These are phyloP conservation scores for Drosophila pseudotalamancana DNA, from an alignment of 2,888 invertebrate species.

Conservation along the genomic window DNA sequence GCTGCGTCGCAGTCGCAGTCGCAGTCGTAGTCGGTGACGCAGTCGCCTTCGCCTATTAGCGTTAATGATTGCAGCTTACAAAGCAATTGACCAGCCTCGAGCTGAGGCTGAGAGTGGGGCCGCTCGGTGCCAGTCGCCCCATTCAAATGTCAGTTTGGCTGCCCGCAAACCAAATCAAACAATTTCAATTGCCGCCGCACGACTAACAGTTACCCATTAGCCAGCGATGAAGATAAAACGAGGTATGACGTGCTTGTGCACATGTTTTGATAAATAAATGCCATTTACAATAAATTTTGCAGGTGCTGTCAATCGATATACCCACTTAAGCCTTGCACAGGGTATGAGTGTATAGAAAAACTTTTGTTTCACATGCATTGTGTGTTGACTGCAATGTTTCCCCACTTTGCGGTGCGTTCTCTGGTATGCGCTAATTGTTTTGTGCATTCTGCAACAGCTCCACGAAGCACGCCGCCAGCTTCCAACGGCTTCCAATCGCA, in stretches of 20 bases:
- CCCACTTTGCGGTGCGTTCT: constrained; percentile 42
- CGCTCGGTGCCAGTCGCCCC: constrained; percentile 70
- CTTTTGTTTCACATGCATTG: constrained; percentile 60
- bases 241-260: too few relatives aligned
- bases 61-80: constrained; percentile 75
- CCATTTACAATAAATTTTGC: too few relatives aligned
- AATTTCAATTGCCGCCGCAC: not conserved
- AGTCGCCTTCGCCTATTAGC: constrained; percentile 63
- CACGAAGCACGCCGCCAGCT: constrained; percentile 15
- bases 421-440: constrained; percentile 78
- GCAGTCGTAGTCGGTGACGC: constrained; percentile 6
- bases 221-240: too few relatives aligned
- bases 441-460: constrained; percentile 43
- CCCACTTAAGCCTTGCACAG: constrained; percentile 1
- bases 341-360: constrained; percentile 15
- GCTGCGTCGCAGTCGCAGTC: constrained; percentile 31
- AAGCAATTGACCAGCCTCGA: constrained; percentile 74
- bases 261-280: too few relatives aligned
- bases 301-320: not conserved
- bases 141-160: constrained; percentile 77
- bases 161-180: constrained; percentile 23
- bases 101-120: constrained; percentile 38
- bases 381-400: constrained; percentile 7
- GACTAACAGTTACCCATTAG: constrained; percentile 3
- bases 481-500: constrained; percentile 14